These are phyloP conservation scores for Carassius auratus DNA, from an alignment of 2,113 vertebrate species.

Conservation along the genomic window DNA sequence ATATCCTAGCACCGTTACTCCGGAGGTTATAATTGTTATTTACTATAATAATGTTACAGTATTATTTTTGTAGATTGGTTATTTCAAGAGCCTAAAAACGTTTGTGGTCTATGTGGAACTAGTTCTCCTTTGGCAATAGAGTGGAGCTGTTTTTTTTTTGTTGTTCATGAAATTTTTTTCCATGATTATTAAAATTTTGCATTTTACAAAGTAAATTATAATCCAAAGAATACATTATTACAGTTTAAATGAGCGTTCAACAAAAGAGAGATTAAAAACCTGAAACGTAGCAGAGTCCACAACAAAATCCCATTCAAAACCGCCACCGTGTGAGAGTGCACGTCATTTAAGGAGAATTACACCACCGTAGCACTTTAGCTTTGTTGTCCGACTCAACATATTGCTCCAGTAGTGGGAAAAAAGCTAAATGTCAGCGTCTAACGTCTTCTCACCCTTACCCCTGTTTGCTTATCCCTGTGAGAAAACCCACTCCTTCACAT, in stretches of 20 bases:
- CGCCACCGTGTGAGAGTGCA: constrained; percentile 60
- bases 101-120: neutral
- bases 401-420: constrained; percentile 58
- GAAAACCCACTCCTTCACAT: constrained; percentile 70
- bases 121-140: neutral
- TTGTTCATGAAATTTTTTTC: neutral
- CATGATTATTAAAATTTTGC: neutral
- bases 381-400: constrained; percentile 52
- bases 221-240: constrained; percentile 18
- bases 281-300: constrained; percentile 31
- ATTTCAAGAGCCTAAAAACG: neutral
- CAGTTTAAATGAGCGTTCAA: constrained; percentile 2
- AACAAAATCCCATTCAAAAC: constrained; percentile 52
- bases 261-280: constrained; percentile 33
- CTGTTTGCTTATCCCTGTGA: constrained; percentile 77
- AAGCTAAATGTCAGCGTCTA: constrained; percentile 62
- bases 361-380: constrained; percentile 48
- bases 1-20: no score
- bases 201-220: neutral
- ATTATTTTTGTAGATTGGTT: neutral
- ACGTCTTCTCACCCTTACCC: constrained; percentile 45
- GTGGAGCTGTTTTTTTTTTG: neutral
- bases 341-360: constrained; percentile 59
- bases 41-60: neutral
- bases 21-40: neutral